phyloP scores from a whole-genome alignment of 2,113 vertebrate species.

The Raja brachyura region DNA sequence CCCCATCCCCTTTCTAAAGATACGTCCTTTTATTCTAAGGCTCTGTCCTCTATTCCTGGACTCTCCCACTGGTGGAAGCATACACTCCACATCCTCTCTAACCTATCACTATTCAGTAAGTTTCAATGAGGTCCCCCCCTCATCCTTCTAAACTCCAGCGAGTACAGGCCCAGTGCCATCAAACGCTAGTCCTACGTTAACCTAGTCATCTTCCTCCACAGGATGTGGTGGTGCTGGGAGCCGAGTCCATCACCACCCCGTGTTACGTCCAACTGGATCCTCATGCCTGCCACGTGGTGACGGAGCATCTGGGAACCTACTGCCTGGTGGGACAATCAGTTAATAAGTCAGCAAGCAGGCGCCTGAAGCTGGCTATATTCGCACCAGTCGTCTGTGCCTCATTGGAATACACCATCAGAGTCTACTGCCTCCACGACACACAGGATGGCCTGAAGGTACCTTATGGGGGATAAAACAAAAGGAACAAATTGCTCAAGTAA shows the following conservation, averaged over 20 bases:
- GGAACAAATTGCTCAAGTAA: too few species aligned
- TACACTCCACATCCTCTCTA: too few species aligned
- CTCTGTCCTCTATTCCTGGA: too few species aligned
- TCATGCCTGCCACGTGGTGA: slow-evolving; percentile 85
- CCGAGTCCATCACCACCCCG: slow-evolving; percentile 88
- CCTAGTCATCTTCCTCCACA: slow-evolving; percentile 45
- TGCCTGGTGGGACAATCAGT: slow-evolving; percentile 80
- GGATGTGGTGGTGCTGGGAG: slow-evolving; percentile 85
- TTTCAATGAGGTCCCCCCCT: too few species aligned
- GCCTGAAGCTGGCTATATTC: slow-evolving; percentile 83
- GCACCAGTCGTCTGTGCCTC: slow-evolving; percentile 77
- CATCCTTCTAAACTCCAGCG: too few species aligned
- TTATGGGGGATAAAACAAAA: neutral
- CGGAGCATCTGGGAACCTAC: slow-evolving; percentile 81
- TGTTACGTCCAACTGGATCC: slow-evolving; percentile 86
- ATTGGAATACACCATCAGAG: slow-evolving; percentile 81
- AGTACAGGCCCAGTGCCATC: too few species aligned
- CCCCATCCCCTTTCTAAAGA: too few species aligned
- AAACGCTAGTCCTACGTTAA: too few species aligned
- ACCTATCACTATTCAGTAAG: too few species aligned
- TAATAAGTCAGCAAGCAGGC: slow-evolving; percentile 79
- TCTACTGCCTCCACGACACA: slow-evolving; percentile 88
- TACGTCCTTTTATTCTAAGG: too few species aligned
- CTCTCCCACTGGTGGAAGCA: too few species aligned
- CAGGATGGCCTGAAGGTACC: slow-evolving; percentile 86